Evolutionary conservation across 2,888 invertebrate species (phyloP), one percentile per base, ranked within the genome.

Genomic region (Desoria tigrina): DNA sequence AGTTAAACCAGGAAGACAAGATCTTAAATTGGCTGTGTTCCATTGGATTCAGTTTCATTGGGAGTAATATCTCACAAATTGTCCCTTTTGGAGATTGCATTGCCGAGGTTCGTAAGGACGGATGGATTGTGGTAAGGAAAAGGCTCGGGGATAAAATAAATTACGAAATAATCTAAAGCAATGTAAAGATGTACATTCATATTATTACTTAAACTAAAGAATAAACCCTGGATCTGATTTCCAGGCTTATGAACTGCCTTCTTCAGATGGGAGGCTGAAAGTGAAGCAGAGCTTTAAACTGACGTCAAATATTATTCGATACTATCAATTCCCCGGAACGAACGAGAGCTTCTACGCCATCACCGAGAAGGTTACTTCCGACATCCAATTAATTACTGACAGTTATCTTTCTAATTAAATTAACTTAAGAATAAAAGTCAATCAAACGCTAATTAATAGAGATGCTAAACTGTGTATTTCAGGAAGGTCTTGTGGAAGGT

Each of bases 361-460:
- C 11, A 73, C 67, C 23, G 71, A 69, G 37, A 56, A 51, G 23
- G 72, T 72, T 61, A 51, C 61, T n/a, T n/a, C n/a, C n/a, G n/a
- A n/a, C n/a, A n/a, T n/a, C n/a, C n/a, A n/a, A n/a, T n/a, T n/a
- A n/a, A n/a, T n/a, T n/a, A n/a, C n/a, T n/a, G n/a, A n/a, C n/a
- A n/a, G n/a, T n/a, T n/a, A n/a, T n/a, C n/a, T n/a, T n/a, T n/a
- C n/a, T n/a, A n/a, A n/a, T n/a, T n/a, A n/a, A n/a, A n/a, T n/a
- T n/a, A n/a, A n/a, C n/a, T n/a, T n/a, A n/a, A n/a, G n/a, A n/a
- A n/a, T n/a, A n/a, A n/a, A n/a, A n/a, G n/a, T n/a, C n/a, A n/a
- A n/a, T n/a, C n/a, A n/a, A n/a, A n/a, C n/a, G n/a, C n/a, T n/a
- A n/a, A n/a, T n/a, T n/a, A n/a, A n/a, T 32, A 32, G 16, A 56